Base-by-base conservation (phyloP, 2,888 invertebrate species). In the Apotomis turbidana region DNA sequence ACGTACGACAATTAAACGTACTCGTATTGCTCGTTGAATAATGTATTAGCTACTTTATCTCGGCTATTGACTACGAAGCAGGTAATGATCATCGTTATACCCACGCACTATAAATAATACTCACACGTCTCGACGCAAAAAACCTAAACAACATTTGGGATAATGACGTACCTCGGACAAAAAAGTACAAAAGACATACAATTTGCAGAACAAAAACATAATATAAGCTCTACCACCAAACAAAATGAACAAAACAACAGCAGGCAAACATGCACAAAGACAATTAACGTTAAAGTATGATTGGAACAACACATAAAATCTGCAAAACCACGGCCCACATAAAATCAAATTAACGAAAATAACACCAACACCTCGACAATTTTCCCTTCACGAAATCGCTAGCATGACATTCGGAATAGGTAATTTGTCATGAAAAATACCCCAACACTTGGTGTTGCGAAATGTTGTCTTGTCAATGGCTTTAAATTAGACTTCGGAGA, bases 221-320 rank as follows among this genome's bases (percentile, higher is more conserved):
- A 74, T 67, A 77, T 77, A 79, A 77, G 71, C 64, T 77, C 81
- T 82, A 85, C 79, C 81, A 83, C 80, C 79, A 86, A 79, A 84
- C 75, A 75, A 68, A 77, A 82, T 75, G 73, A 76, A 81, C 79
- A 81, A 84, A 81, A 76, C 73, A 59, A 88, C 84, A 85, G 83
- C 90, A 91, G 90, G 91, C 90, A 90, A 87, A 88, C 91, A 93
- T 90, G 91, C 91, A 91, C 87, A 88, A 87, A 86, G 82, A 88
- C 85, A 81, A 85, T 86, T 86, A 90, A 89, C 87, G 87, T 87
- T 87, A 78, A 78, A 68, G 75, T 79, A 81, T 80, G 78, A 82
- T 73, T 78, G 76, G 77, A 82, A 76, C 76, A 81, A 77, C 75
- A 80, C 80, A 77, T 83, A 82, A 75, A 78, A 81, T 82, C 80